Base-by-base conservation (phyloP, 2,113 vertebrate genomes). In the Microcebus ravelobensis region DNA sequence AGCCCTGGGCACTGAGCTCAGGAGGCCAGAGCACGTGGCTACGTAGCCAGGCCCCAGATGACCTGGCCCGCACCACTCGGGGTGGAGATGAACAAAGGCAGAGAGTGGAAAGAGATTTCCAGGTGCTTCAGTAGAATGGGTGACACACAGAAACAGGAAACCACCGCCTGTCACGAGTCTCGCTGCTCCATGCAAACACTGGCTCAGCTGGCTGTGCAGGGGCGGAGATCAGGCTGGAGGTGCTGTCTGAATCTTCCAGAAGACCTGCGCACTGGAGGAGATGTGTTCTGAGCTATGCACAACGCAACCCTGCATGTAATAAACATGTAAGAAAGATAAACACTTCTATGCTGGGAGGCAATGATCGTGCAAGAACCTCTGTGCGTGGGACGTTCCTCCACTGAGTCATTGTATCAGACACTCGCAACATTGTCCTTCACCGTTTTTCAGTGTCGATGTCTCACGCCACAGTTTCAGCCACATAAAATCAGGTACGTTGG, bases 91-190 rank as follows among this genome's bases (percentile, higher is more conserved):
- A 73, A 42, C 7, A 6, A 55, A 36, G 36, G 45, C 5, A 55
- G 34, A 42, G 27, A 11, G 27, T 1, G 50, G 70, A 42, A 20
- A 31, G 8, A 23, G 34, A 36, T 3, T 1, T 21, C 14, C 25
- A 70, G 6, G 1, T 0, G 23, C 29, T 57, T 57, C 6, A 25
- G 0, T 8, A 7, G 39, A 52, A 8, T 1, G 36, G 5, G 36
- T 18, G 25, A 39, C 27, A 65, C 8, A 77, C 12, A 42, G 34
- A 42, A n/a, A 21, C 8, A 3, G n/a, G 13, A 31, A n/a, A 12
- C 4, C 17, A 7, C 8, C 15, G 1, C 27, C 65, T 6, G 25
- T 4, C 20, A 8, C 23, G 67, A 50, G 20, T 0, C 29, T 15
- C 29, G 25, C 13, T 6, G 9, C 71, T 6, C 9, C 2, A 11